Conservation (phyloP, 1,140 invertebrate species). For the Orchestia grillus region DNA sequence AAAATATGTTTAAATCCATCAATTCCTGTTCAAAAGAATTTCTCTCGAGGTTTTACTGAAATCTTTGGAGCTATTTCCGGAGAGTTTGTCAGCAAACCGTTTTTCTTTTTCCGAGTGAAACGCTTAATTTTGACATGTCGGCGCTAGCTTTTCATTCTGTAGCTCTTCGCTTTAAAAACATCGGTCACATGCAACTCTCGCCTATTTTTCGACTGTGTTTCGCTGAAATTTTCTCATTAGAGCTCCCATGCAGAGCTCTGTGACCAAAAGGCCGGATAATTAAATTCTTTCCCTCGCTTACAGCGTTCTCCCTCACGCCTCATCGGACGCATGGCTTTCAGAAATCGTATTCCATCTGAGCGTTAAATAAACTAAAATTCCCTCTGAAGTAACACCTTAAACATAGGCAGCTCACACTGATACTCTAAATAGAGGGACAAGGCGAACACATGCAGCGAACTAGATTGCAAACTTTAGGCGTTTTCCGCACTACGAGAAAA, state of each 20-base stretch:
- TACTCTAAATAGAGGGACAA: not conserved
- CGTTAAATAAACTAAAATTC: not conserved
- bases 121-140: not conserved
- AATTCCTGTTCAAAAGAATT: not conserved
- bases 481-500: not conserved
- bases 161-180: not conserved
- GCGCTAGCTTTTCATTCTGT: not conserved
- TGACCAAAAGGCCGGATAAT: not conserved
- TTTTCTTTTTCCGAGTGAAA: not conserved
- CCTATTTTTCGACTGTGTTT: not conserved
- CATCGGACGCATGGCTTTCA: not conserved
- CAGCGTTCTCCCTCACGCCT: not conserved
- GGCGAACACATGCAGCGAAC: not conserved
- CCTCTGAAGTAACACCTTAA: not conserved
- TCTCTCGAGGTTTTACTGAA: not conserved
- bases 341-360: not conserved
- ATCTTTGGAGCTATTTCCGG: not conserved
- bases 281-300: not conserved
- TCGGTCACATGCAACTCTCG: not conserved
- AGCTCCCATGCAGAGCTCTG: not conserved
- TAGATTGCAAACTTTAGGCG: not conserved
- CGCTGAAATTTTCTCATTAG: not conserved
- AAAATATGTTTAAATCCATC: too few relatives aligned
- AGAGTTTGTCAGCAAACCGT: not conserved
- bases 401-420: not conserved